phyloP scores from a whole-genome alignment of 1,140 invertebrate species.

The Argopecten irradians region DNA sequence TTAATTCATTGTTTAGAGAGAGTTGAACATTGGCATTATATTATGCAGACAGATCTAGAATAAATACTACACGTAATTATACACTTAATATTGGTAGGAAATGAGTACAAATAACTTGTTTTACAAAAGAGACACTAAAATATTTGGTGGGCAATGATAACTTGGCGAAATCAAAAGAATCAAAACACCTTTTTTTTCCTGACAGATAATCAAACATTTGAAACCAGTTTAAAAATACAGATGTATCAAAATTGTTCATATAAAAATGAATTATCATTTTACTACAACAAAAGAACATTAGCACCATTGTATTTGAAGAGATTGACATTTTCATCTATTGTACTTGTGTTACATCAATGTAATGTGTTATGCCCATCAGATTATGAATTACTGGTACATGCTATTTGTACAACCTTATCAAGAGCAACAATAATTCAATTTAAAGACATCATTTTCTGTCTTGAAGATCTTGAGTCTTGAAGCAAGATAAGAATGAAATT shows the following conservation, averaged over 20 bases:
- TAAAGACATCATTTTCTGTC: too few species aligned
- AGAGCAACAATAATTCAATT: too few species aligned
- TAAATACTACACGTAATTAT: background rate
- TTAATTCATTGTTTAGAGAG: background rate
- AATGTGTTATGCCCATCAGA: background rate
- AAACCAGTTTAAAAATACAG: background rate
- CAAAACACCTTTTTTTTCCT: background rate
- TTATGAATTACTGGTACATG: background rate
- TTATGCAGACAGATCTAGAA: conserved; percentile 17
- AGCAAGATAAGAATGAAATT: background rate
- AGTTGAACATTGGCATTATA: background rate
- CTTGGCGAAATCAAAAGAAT: background rate
- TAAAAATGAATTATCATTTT: background rate
- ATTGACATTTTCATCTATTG: background rate
- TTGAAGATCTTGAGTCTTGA: too few species aligned
- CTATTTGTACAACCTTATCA: too few species aligned
- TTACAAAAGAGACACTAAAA: background rate
- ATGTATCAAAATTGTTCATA: background rate
- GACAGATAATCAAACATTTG: background rate
- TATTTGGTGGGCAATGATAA: background rate
- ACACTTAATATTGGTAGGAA: background rate
- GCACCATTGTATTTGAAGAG: conserved; percentile 1
- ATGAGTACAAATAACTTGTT: background rate
- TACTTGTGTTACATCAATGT: background rate
- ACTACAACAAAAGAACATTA: background rate